Evolutionary conservation across 2,888 invertebrate species (phyloP).

Genomic region (Leptinotarsa peninsularis): DNA sequence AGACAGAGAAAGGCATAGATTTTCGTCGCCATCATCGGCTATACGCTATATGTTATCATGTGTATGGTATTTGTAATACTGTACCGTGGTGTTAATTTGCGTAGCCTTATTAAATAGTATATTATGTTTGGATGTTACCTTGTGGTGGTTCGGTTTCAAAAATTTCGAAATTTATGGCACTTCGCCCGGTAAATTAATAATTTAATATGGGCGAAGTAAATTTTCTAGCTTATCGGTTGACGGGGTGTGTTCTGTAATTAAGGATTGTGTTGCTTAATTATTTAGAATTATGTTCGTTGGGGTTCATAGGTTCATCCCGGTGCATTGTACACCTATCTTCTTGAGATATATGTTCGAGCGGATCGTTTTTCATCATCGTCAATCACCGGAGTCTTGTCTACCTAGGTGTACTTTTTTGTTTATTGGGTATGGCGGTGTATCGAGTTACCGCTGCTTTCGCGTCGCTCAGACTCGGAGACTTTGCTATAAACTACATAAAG

Average conservation of each 20-base stretch:
- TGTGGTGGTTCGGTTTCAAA: constrained; percentile 59
- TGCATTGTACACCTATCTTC: not conserved
- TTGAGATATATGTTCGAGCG: not conserved
- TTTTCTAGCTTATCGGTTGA: constrained; percentile 47
- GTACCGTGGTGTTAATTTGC: constrained; percentile 65
- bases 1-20: constrained; percentile 31
- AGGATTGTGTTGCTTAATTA: constrained; percentile 49
- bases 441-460: not conserved
- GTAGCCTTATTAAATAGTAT: constrained; percentile 67
- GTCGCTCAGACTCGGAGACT: not conserved
- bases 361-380: constrained; percentile 2
- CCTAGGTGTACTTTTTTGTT: not conserved
- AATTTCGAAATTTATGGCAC: constrained; percentile 61
- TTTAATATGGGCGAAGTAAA: constrained; percentile 53
- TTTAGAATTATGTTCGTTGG: constrained; percentile 43
- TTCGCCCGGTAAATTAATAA: constrained; percentile 59
- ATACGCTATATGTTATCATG: constrained; percentile 63
- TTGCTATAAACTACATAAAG: no score
- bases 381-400: constrained; percentile 1
- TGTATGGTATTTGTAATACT: constrained; percentile 65
- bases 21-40: constrained; percentile 53
- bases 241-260: constrained; percentile 44
- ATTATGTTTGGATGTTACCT: constrained; percentile 64
- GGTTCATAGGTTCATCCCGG: constrained; percentile 21
- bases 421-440: not conserved